phyloP scores from a whole-genome alignment of 30 jellyfish, hydroid and myxozoan species.

The Cassiopea andromeda region DNA sequence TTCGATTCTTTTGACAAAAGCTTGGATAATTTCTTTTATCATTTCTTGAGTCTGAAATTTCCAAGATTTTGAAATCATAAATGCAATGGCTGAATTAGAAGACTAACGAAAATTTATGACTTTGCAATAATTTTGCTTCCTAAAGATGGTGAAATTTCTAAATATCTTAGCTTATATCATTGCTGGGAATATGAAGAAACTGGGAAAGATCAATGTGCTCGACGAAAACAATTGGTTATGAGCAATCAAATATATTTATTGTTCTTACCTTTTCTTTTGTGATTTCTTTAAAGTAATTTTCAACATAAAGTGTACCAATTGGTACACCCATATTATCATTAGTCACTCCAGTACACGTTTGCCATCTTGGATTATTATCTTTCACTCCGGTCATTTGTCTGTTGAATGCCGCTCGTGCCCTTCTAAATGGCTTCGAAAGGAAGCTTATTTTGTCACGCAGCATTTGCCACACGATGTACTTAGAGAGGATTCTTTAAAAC shows the following conservation, averaged over 20 bases:
- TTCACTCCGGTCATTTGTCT: constrained; percentile 95
- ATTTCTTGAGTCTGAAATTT: constrained; percentile 85
- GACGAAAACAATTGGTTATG: too few species aligned
- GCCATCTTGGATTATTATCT: constrained; percentile 97
- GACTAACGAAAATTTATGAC: too few species aligned
- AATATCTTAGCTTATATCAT: too few species aligned
- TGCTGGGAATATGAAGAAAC: neutral
- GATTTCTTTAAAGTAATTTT: constrained; percentile 79
- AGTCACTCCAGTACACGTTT: constrained; percentile 91
- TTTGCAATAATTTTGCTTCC: too few species aligned
- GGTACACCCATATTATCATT: constrained; percentile 99
- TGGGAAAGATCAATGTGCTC: neutral
- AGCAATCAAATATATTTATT: neutral
- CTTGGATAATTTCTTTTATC: constrained; percentile 86
- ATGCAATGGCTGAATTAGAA: neutral
- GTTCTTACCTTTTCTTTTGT: constrained; percentile 84
- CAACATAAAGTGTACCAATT: constrained; percentile 90
- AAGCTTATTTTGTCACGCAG: constrained; percentile 90
- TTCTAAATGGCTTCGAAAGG: constrained; percentile 81
- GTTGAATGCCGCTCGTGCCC: constrained; percentile 94
- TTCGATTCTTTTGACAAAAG: constrained; percentile 77
- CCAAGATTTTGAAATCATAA: neutral
- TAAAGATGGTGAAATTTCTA: too few species aligned
- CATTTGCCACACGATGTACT: constrained; percentile 96
- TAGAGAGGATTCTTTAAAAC: constrained; percentile 70